Evolutionary conservation across 2,888 invertebrate species (phyloP).

Genomic region (Selenia dentaria): DNA sequence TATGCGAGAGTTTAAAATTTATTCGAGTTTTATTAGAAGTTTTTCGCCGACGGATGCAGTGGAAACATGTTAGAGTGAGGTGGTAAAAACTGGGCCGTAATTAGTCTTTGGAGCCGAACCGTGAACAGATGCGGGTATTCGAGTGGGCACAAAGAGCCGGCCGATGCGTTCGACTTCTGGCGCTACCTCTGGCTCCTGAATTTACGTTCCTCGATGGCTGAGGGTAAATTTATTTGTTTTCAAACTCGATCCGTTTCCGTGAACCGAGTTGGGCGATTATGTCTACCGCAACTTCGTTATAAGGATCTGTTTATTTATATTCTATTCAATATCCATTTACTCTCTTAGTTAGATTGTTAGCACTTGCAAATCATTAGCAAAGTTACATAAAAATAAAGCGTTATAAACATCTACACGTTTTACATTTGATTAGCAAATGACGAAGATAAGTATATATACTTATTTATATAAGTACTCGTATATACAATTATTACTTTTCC

Average conservation of each 20-base stretch:
- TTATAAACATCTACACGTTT: no score
- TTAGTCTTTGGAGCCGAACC: conserved; percentile 72
- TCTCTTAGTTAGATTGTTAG: background rate
- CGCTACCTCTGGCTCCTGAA: conserved; percentile 32
- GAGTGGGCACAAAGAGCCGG: conserved; percentile 35
- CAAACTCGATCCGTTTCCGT: conserved; percentile 26
- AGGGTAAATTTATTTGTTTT: conserved; percentile 40
- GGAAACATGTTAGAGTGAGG: conserved; percentile 61
- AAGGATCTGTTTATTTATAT: conserved; percentile 14
- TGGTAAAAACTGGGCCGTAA: conserved; percentile 72
- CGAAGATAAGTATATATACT: no score
- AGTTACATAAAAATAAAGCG: no score
- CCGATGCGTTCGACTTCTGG: conserved; percentile 45
- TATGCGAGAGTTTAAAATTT: conserved; percentile 49
- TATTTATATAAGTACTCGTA: no score
- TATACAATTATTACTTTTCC: conserved; percentile 10
- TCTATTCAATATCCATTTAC: conserved; percentile 9
- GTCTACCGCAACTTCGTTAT: conserved; percentile 19
- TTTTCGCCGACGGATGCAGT: conserved; percentile 53
- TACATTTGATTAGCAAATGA: no score
- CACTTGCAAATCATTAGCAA: conserved; percentile 4
- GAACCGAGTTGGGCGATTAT: conserved; percentile 31
- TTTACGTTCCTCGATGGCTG: conserved; percentile 43
- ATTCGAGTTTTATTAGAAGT: conserved; percentile 48
- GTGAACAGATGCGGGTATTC: conserved; percentile 52